Evolutionary conservation across 2,113 vertebrate genomes (phyloP).

Genomic region (Tapirus terrestris): DNA sequence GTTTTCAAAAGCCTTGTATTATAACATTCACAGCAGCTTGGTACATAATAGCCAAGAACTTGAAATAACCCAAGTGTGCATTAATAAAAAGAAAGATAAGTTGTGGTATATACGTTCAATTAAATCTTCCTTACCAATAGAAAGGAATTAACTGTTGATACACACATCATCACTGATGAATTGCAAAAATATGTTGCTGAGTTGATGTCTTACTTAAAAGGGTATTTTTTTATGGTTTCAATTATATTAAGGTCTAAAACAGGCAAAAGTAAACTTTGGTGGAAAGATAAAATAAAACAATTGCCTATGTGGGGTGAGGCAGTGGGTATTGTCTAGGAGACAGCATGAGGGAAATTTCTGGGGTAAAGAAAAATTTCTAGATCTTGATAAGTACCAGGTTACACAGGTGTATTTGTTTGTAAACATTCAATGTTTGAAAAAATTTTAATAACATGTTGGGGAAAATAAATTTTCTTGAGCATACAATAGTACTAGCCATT

Average conservation of each 20-base stretch:
- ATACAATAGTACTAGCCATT: background rate
- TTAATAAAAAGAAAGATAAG: too few relatives aligned
- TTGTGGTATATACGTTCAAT: too few relatives aligned
- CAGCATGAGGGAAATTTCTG: background rate
- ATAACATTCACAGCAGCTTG: too few relatives aligned
- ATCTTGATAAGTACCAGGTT: background rate
- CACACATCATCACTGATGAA: too few relatives aligned
- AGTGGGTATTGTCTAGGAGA: background rate
- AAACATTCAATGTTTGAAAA: background rate
- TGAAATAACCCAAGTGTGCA: too few relatives aligned
- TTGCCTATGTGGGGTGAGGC: background rate
- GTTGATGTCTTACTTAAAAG: too few relatives aligned
- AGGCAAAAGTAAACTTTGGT: background rate
- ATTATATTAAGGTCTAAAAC: background rate
- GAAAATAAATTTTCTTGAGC: background rate
- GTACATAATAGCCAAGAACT: too few relatives aligned
- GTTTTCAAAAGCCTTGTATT: too few relatives aligned
- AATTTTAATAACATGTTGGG: background rate
- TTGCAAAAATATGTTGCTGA: too few relatives aligned
- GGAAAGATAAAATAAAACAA: background rate
- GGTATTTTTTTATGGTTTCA: too few relatives aligned
- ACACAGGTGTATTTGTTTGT: background rate
- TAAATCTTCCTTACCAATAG: too few relatives aligned
- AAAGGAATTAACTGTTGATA: too few relatives aligned
- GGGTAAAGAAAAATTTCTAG: background rate